Evolutionary conservation across 2,888 invertebrate species (phyloP).

Genomic region (Drosophila pegasa): DNA sequence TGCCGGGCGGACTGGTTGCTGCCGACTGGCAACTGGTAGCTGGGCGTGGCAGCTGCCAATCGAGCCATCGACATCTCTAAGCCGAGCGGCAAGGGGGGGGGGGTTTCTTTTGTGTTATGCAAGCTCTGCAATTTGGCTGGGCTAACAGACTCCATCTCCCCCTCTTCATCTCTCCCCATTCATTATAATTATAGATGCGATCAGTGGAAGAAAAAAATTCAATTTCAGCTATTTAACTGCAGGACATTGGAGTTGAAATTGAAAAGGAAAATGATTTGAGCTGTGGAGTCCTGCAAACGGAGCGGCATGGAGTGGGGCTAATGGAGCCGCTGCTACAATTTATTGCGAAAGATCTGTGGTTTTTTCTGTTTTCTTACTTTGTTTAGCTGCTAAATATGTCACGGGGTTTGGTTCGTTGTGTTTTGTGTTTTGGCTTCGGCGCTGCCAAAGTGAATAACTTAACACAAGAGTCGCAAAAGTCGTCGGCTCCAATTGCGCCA

Average conservation of each 20-base stretch:
- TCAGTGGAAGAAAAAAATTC: constrained; percentile 17
- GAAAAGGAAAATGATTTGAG: not conserved
- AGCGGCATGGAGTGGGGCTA: constrained; percentile 11
- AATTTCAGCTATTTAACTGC: constrained; percentile 20
- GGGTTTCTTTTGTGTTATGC: constrained; percentile 11
- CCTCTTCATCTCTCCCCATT: not conserved
- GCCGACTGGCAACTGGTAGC: constrained; percentile 15
- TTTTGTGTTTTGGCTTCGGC: constrained; percentile 18
- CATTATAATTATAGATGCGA: constrained; percentile 26
- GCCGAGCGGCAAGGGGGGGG: not conserved
- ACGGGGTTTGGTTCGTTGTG: constrained; percentile 40
- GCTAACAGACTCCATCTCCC: not conserved
- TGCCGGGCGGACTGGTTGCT: not conserved
- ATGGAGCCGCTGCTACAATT: constrained; percentile 5
- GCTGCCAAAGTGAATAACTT: constrained; percentile 57
- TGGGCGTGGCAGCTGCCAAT: constrained; percentile 35
- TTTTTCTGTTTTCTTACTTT: no score
- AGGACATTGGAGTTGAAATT: constrained; percentile 17
- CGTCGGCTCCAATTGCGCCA: constrained; percentile 64
- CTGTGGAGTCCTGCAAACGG: constrained; percentile 13
- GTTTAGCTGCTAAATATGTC: constrained; percentile 40
- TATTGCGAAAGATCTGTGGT: constrained; percentile 31
- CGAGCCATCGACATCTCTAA: constrained; percentile 9
- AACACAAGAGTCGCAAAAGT: constrained; percentile 52
- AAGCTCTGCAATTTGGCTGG: constrained; percentile 16